Conservation (phyloP, 1,140 invertebrate species). For the Brachionus koreanus region DNA sequence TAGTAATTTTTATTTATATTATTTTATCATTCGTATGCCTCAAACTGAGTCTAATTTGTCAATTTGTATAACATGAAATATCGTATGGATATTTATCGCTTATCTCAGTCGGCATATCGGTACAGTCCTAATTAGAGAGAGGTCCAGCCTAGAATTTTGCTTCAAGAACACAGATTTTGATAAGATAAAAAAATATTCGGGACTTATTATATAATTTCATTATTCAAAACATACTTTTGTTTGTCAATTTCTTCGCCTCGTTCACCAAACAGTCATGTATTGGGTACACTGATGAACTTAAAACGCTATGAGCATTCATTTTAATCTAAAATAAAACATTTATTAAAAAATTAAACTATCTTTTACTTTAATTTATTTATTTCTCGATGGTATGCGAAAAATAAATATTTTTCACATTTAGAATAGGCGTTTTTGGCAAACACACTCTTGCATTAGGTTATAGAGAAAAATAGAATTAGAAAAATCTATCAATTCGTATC, state of each 20-base stretch:
- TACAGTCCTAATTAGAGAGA: constrained; percentile 9
- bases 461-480: not conserved
- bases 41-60: constrained; percentile 29
- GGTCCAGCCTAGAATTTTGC: not conserved
- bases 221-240: not conserved
- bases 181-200: constrained; percentile 13
- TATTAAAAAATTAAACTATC: not conserved
- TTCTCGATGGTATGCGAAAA: not conserved
- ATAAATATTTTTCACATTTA: not conserved
- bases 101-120: not conserved
- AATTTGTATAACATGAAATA: constrained; percentile 13
- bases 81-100: constrained; percentile 13
- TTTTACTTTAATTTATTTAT: not conserved
- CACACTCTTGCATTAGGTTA: constrained; percentile 1
- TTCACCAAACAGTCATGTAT: not conserved
- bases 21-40: constrained; percentile 24
- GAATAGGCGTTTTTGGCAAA: constrained; percentile 5
- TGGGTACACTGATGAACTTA: not conserved
- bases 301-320: not conserved
- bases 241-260: not conserved
- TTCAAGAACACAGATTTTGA: constrained; percentile 25
- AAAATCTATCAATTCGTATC: not conserved
- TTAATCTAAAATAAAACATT: not conserved
- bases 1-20: constrained; percentile 19
- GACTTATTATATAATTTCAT: not conserved